Conservation (phyloP, 2,888 invertebrate species). For the Listrodromus nycthemerus region DNA sequence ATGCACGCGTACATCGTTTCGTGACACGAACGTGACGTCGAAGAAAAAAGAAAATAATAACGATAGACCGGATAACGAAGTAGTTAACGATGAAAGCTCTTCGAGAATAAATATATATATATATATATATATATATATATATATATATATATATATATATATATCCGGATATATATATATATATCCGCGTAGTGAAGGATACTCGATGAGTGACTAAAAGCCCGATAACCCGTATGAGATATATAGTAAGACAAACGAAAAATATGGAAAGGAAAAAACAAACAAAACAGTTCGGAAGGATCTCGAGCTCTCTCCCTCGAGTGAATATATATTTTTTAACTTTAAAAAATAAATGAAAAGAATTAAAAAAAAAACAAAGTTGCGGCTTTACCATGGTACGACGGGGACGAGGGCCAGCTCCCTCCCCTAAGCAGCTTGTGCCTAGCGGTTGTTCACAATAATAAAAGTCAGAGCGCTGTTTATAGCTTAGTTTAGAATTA, state of each 20-base stretch:
- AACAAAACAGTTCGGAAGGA: slow-evolving; percentile 39
- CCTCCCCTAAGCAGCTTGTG: slow-evolving; percentile 59
- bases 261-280: slow-evolving; percentile 14
- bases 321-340: slow-evolving; percentile 60
- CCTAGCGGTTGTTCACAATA: slow-evolving; percentile 60
- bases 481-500: slow-evolving; percentile 61
- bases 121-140: no score
- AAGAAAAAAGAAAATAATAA: neutral
- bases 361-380: slow-evolving; percentile 20
- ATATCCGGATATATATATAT: no score
- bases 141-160: no score
- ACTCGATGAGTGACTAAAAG: slow-evolving; percentile 4
- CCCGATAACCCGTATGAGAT: neutral
- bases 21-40: slow-evolving; percentile 21
- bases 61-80: neutral
- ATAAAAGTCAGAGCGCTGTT: slow-evolving; percentile 62
- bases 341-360: neutral
- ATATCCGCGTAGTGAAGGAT: neutral
- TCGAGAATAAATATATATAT: slow-evolving; percentile 1
- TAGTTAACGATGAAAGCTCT: slow-evolving; percentile 1
- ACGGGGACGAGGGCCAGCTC: slow-evolving; percentile 46
- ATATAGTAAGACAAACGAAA: neutral
- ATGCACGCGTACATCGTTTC: neutral
- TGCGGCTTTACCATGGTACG: slow-evolving; percentile 50
- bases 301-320: slow-evolving; percentile 60